Evolutionary conservation across 2,797 vertebrate genomes (phyloP).

Genomic region (Meda fulgida): DNA sequence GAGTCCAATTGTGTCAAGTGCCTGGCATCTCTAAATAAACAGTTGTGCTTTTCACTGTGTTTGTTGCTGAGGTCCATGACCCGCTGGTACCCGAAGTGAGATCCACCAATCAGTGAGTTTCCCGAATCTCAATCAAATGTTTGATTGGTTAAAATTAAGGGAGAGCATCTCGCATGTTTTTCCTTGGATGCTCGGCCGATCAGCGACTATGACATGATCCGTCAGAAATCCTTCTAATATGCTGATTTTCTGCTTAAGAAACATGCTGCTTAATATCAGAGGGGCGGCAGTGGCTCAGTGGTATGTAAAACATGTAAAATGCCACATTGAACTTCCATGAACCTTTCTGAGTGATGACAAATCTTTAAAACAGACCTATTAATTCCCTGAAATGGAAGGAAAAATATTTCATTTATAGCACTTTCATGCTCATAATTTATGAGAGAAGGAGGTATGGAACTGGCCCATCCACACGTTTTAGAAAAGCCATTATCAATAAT

Average conservation of each 20-base stretch:
- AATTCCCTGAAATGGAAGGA: background rate
- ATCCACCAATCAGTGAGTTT: background rate
- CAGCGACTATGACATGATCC: background rate
- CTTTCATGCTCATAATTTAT: background rate
- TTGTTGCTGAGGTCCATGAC: background rate
- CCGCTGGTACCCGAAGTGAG: background rate
- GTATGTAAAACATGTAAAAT: too few relatives aligned
- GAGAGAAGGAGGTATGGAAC: background rate
- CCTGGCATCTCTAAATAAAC: background rate
- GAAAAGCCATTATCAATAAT: background rate
- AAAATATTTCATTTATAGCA: background rate
- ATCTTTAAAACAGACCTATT: background rate
- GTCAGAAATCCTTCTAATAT: background rate
- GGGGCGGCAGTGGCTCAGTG: too few relatives aligned
- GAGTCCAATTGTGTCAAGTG: conserved; percentile 18
- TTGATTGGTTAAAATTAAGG: background rate
- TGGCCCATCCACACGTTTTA: background rate
- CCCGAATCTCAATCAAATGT: background rate
- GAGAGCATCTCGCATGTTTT: background rate
- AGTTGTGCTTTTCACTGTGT: background rate
- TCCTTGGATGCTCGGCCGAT: background rate
- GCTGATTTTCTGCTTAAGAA: too few relatives aligned
- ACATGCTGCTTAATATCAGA: too few relatives aligned
- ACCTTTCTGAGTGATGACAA: background rate
- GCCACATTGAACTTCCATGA: background rate